Conservation (phyloP, 2,113 vertebrate genomes). For the Trematocara variabile region DNA sequence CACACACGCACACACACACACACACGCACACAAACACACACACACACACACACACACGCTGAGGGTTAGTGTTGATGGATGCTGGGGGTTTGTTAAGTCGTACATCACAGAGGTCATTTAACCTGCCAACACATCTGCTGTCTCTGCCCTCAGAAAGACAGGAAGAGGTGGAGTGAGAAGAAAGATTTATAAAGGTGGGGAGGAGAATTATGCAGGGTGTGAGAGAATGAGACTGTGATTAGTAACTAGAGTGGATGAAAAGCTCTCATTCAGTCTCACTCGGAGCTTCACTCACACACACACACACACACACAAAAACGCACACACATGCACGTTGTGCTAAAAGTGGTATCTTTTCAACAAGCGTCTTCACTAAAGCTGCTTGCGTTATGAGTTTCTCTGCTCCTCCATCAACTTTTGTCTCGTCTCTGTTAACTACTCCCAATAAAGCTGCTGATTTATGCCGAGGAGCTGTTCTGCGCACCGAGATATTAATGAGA, state of each 20-base stretch:
- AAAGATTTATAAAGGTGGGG: constrained; percentile 59
- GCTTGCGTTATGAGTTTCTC: constrained; percentile 37
- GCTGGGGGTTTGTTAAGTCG: constrained; percentile 44
- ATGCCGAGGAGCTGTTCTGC: not conserved
- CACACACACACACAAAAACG: not conserved
- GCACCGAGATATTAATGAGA: constrained; percentile 16
- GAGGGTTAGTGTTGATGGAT: constrained; percentile 49
- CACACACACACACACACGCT: not conserved
- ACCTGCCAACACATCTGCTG: constrained; percentile 66
- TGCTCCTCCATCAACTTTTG: constrained; percentile 21
- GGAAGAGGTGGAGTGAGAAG: constrained; percentile 49
- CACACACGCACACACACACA: not conserved
- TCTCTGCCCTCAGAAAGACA: constrained; percentile 47
- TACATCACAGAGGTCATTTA: constrained; percentile 65
- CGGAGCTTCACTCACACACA: not conserved
- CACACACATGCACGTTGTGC: not conserved
- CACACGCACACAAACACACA: not conserved
- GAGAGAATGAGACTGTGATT: constrained; percentile 60
- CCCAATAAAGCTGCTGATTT: constrained; percentile 41
- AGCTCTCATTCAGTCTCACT: not conserved
- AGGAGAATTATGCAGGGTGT: constrained; percentile 43
- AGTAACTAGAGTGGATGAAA: constrained; percentile 52
- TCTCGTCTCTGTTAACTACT: constrained; percentile 20
- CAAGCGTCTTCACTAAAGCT: constrained; percentile 9
- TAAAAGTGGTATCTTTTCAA: constrained; percentile 15